Base-by-base conservation (phyloP, 2,888 invertebrate species). In the Acanthosoma haemorrhoidale region DNA sequence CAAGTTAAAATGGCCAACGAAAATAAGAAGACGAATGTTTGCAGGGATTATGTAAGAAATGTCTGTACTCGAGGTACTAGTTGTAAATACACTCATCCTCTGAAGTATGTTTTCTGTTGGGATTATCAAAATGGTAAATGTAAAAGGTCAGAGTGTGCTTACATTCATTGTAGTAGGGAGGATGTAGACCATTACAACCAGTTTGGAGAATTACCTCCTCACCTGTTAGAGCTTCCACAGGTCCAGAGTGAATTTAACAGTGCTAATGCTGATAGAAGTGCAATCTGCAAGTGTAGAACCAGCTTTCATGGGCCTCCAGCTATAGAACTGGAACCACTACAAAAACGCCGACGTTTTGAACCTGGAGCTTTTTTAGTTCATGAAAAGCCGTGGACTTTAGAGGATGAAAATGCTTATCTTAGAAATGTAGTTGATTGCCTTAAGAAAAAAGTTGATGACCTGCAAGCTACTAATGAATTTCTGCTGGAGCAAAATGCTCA, bases 381-480 rank as follows among this genome's bases (percentile, higher is more conserved):
- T 16, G 59, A 68, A 31, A 59, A 41, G 16, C 57, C 39, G 71
- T 75, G 75, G 72, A 81, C 84, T 75, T 77, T 86, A 38, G 85
- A 88, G 77, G 89, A 89, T 76, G 89, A 90, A 79, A 89, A 89
- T 77, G 81, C 81, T 63, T 79, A 88, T 75, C 79, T 90, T 66
- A 83, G 87, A 73, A 85, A 87, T 75, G 86, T 87, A 77, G 84
- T 90, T 60, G 87, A 87, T 59, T 88, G 88, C 75, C 79, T 89
- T 70, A 88, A 88, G 78, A 87, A 87, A 77, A 86, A 87, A 80
- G 86, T 87, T 75, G 75, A 74, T 78, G 89, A 89, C 78, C 80
- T 90, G 72, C 87, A 87, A 36, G 88, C 89, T 2, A 88, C 90
- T 8, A 91, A 91, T 78, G 90, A 91, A 78, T 90, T 90, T 78